These are phyloP conservation scores for Microvelia longipes DNA, from an alignment of 1,140 invertebrate species.

Conservation along the genomic window DNA sequence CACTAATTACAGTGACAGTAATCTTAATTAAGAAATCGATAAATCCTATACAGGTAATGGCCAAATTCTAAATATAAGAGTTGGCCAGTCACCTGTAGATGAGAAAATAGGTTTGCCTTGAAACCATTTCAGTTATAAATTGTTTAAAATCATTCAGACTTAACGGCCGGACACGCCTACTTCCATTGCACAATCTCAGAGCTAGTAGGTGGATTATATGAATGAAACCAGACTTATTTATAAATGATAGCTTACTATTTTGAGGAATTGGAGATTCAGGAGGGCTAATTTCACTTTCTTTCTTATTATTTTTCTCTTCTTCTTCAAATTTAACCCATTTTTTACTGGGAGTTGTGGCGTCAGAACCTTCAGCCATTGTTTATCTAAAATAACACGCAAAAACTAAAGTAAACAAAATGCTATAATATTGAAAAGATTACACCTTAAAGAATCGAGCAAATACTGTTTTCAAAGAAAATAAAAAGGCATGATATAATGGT, in stretches of 20 bases:
- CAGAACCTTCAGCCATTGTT: neutral
- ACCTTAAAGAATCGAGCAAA: too few relatives aligned
- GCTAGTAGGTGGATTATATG: neutral
- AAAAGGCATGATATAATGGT: neutral
- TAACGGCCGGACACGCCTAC: neutral
- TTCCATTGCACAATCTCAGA: neutral
- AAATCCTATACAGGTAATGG: too few relatives aligned
- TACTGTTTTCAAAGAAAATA: neutral
- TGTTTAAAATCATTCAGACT: neutral
- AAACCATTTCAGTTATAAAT: neutral
- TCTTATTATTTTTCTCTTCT: slow-evolving; percentile 16
- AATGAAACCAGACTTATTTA: neutral
- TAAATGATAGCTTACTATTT: neutral
- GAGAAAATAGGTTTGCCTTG: neutral
- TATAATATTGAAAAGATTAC: too few relatives aligned
- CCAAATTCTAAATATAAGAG: neutral
- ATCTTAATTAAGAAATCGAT: too few relatives aligned
- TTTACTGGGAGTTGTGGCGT: slow-evolving; percentile 17
- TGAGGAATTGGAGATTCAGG: neutral
- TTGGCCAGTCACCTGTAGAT: neutral
- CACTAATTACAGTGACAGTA: too few relatives aligned
- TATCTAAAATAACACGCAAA: too few relatives aligned
- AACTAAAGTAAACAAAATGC: too few relatives aligned
- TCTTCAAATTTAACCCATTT: slow-evolving; percentile 31
- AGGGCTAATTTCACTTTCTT: neutral